Base-by-base conservation (phyloP, 2,113 vertebrate species). In the Vulpes lagopus region DNA sequence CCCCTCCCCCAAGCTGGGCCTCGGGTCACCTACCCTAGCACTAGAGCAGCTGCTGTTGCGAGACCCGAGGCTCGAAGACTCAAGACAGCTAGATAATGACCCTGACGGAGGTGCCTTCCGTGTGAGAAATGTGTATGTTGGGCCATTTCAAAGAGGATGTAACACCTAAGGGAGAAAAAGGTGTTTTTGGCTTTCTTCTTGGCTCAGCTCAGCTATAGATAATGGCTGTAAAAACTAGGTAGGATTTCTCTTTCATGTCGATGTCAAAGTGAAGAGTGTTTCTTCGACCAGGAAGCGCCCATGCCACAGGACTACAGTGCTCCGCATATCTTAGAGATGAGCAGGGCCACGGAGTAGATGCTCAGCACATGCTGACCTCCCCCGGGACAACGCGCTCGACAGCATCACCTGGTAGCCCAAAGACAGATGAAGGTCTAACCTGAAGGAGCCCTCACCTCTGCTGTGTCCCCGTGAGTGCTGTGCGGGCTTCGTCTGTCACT, bases 301-400 rank as follows among this genome's bases (percentile, higher is more conserved):
- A 0, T 8, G n/a, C 60, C 67, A 0, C 2, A 2, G 0, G 55
- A 2, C 12, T 12, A 11, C 3, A 1, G 3, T 10, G 0, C 51
- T 55, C 23, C 51, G 35, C 35, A 1, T 2, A 2, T 8, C 1
- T 6, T n/a, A 9, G 59, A 86, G 82, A 27, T 27, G 8, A 30
- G 80, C 30, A 4, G 4, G 57, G 27, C 22, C 9, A 2, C 55
- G 11, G 43, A 43, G 43, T 1, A 22, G 55, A 3, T 0, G 5
- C 11, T 4, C 3, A 11, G 83, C 67, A 8, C 4, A 0, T 20
- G 15, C 16, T 0, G 0, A 2, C 67, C n/a, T 23, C 20, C 3
- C 0, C 43, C 0, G 4, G 1, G 57, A n/a, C 78, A 73, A 1
- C 5, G 0, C 0, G 0, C n/a, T 3, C 0, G 0, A 2, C 0